These are phyloP conservation scores for Lethenteron camtschaticum DNA, from an alignment of 2,113 vertebrate species.

Conservation along the genomic window DNA sequence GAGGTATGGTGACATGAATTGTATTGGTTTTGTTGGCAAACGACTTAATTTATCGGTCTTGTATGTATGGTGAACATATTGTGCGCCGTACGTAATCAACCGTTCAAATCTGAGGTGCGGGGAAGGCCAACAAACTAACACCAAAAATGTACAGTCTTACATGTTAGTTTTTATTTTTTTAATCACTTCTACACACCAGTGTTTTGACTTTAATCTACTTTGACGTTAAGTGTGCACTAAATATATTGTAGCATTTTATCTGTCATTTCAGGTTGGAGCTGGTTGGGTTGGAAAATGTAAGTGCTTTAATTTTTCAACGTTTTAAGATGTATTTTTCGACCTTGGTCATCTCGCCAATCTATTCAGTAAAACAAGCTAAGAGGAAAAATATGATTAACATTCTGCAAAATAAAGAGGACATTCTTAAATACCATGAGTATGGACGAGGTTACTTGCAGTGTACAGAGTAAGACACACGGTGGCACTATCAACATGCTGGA, in stretches of 20 bases:
- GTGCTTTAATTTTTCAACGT: constrained; percentile 15
- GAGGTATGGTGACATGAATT: too few species aligned
- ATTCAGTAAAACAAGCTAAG: too few species aligned
- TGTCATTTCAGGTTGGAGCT: constrained; percentile 43
- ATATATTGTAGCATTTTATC: neutral
- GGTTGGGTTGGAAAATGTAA: constrained; percentile 95
- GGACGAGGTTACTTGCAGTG: too few species aligned
- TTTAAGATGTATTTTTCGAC: too few species aligned
- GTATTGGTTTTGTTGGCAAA: neutral
- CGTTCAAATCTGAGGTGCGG: too few species aligned
- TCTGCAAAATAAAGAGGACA: too few species aligned
- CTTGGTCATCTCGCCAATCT: too few species aligned
- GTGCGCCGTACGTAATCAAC: too few species aligned
- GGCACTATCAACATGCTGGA: too few species aligned
- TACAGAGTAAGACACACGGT: too few species aligned
- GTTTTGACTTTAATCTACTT: neutral
- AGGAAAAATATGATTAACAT: too few species aligned
- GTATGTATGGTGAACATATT: neutral
- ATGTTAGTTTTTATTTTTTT: neutral
- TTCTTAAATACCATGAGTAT: too few species aligned
- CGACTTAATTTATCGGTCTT: constrained; percentile 9
- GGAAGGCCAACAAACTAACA: neutral
- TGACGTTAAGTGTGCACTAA: neutral
- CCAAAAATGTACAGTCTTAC: neutral
- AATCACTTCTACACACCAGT: neutral